Evolutionary conservation across 2,888 invertebrate species (phyloP), one percentile per base, ranked within the genome.

Genomic region (Gryllus longicercus): DNA sequence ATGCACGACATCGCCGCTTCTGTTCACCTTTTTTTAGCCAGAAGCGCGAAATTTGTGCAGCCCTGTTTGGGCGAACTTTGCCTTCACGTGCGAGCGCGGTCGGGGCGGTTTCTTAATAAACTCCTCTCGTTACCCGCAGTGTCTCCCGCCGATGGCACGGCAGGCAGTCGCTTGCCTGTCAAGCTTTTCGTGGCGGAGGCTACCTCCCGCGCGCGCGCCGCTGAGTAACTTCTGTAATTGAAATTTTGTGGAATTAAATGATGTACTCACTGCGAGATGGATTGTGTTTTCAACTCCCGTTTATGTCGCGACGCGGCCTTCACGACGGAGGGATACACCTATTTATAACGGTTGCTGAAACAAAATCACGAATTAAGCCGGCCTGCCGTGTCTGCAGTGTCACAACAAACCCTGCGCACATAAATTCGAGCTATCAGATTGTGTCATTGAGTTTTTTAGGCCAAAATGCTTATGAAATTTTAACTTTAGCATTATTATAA

Each of bases 201-300:
- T 38, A 8, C 38, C 38, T 4, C 25, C 25, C 25, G 25, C 25
- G 25, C 25, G 5, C 38, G 8, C 38, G 38, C 8, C 38, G 8
- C 8, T 63, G 63, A 63, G 63, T 63, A 63, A 63, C 63, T 63
- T 63, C 14, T 63, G 14, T 63, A 63, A 63, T 63, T 63, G 63
- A 63, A 63, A 63, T 63, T 63, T 63, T 14, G 14, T 63, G 63
- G 63, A 63, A 63, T 63, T 63, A 63, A 63, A 63, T 63, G 63
- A 63, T 63, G 63, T 63, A 63, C 63, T 18, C 14, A 63, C 63
- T 12, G 11, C 14, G 63, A 63, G 63, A 63, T 63, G 63, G n/a
- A 63, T 63, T 63, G 63, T 63, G 63, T 63, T 63, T 63, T n/a
- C 63, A 63, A 63, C 63, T 63, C 63, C 63, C 16, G 63, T 63